phyloP scores from a whole-genome alignment of 2,888 invertebrate genomes.

The Acronicta aceris region DNA sequence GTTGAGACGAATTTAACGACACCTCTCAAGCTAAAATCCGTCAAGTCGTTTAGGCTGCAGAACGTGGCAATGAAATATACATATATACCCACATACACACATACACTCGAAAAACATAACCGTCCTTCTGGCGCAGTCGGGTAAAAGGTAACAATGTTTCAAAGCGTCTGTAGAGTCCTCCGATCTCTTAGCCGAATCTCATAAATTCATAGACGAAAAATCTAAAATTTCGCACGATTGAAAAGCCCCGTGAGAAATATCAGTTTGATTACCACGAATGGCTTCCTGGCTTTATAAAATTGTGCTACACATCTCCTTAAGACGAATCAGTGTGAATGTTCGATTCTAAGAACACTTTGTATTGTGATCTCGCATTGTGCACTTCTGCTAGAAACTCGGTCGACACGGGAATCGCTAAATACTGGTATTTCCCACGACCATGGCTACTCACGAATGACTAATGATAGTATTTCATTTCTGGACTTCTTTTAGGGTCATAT shows the following conservation, averaged over 20 bases:
- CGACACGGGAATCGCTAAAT: constrained; percentile 43
- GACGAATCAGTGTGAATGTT: constrained; percentile 51
- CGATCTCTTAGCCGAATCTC: too few species aligned
- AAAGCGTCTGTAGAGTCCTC: too few species aligned
- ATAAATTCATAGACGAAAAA: too few species aligned
- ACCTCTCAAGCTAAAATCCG: too few species aligned
- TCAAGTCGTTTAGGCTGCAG: too few species aligned
- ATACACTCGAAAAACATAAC: too few species aligned
- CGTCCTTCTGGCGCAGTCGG: too few species aligned
- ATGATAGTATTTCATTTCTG: constrained; percentile 25
- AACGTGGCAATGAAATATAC: too few species aligned
- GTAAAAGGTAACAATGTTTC: too few species aligned
- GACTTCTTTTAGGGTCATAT: constrained; percentile 17
- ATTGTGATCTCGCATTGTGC: constrained; percentile 60
- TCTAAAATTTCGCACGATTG: not conserved
- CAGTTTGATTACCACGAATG: constrained; percentile 30
- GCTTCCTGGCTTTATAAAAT: constrained; percentile 20
- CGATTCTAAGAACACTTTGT: constrained; percentile 52
- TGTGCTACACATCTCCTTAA: constrained; percentile 45
- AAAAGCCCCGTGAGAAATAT: constrained; percentile 37
- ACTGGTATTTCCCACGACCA: constrained; percentile 52
- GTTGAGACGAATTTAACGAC: too few species aligned
- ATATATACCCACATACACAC: too few species aligned
- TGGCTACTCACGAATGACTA: constrained; percentile 36
- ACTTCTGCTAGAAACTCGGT: constrained; percentile 57